phyloP scores from a whole-genome alignment of 2,888 invertebrate species.

The Rhopalosiphum nymphaeae region DNA sequence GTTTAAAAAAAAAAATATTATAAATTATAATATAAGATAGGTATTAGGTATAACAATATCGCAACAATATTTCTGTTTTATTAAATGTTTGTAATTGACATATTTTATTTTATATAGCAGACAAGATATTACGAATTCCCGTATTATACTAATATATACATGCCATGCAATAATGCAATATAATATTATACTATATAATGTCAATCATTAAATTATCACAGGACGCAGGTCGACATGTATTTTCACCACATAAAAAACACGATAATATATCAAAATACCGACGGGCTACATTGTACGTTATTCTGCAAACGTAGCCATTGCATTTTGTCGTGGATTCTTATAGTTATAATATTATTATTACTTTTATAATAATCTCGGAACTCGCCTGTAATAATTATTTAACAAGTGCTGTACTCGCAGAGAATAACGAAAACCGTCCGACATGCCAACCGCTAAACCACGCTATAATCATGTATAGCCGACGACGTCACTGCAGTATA shows the following conservation, averaged over 20 bases:
- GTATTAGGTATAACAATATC: no score
- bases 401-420: background rate
- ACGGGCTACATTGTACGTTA: slow-evolving; percentile 23
- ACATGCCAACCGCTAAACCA: background rate
- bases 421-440: background rate
- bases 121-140: background rate
- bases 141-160: background rate
- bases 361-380: background rate
- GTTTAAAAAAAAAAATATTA: background rate
- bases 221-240: background rate
- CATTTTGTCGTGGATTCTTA: background rate
- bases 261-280: background rate
- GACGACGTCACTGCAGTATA: background rate
- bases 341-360: background rate
- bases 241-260: background rate
- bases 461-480: background rate
- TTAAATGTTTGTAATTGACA: background rate
- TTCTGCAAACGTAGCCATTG: background rate
- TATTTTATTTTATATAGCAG: background rate
- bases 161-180: background rate
- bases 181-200: background rate
- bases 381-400: background rate
- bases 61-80: background rate
- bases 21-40: background rate
- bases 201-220: background rate